phyloP scores from a whole-genome alignment of 2,797 vertebrate genomes.

The Notolabrus celidotus region DNA sequence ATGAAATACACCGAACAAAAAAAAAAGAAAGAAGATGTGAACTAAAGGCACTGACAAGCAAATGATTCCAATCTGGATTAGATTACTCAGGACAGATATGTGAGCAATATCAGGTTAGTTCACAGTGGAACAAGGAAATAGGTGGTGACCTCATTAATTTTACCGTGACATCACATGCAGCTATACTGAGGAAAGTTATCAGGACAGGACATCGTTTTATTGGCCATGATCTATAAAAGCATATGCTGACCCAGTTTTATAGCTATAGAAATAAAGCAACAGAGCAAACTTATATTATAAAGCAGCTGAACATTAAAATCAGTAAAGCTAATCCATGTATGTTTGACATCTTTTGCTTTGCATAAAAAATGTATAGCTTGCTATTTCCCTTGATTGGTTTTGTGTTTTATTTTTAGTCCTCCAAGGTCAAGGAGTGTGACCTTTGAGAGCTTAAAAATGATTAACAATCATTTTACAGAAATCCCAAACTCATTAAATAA shows the following conservation, averaged over 20 bases:
- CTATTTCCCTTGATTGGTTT: background rate
- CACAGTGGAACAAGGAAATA: background rate
- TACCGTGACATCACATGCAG: background rate
- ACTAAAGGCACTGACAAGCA: slow-evolving; percentile 8
- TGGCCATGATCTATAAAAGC: background rate
- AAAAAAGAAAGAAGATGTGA: slow-evolving; percentile 12
- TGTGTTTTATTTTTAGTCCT: background rate
- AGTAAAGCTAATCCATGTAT: background rate
- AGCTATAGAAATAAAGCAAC: slow-evolving; percentile 7
- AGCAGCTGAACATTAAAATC: background rate
- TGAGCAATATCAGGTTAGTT: background rate
- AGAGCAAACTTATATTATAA: background rate
- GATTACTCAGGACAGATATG: slow-evolving; percentile 2
- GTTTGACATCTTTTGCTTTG: background rate
- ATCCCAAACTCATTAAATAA: background rate
- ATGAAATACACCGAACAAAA: slow-evolving; percentile 17
- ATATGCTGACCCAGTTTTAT: background rate
- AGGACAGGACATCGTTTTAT: background rate
- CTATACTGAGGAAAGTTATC: slow-evolving; percentile 3
- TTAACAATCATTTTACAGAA: background rate
- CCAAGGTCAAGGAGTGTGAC: slow-evolving; percentile 1
- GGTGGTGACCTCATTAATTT: slow-evolving; percentile 3
- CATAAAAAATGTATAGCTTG: background rate
- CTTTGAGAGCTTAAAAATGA: background rate
- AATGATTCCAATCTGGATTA: slow-evolving; percentile 6